Base-by-base conservation (phyloP, 2,888 invertebrate genomes). In the Euspilapteryx auroguttella region DNA sequence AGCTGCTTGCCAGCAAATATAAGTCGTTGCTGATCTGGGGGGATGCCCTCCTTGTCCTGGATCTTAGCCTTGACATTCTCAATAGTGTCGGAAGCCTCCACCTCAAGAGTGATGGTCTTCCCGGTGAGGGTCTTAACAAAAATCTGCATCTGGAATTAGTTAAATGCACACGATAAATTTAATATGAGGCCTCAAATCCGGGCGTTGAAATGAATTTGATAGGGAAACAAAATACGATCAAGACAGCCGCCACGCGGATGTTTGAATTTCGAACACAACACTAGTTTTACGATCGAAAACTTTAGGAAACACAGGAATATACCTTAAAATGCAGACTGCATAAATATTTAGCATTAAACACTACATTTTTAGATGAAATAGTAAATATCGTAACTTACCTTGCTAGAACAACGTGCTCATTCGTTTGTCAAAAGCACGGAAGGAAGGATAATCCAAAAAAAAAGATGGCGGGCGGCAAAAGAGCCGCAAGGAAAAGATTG, bases 111-210 rank as follows among this genome's bases (percentile, higher is more conserved):
- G 57, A 94, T 93, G 58, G 94, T 94, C 71, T 94, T 94, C 49
- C 93, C 93, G 48, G 92, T 93, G 26, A 94, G 81, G 45, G 94
- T 94, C 79, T 94, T 94, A 39, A 94, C 94, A 66, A 94, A 97
- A 75, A 97, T 96, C 83, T 97, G 96, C 94, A 94, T 94, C 69
- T 41, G n/a, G n/a, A n/a, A n/a, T n/a, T n/a, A n/a, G n/a, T n/a
- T n/a, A n/a, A n/a, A n/a, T n/a, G n/a, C n/a, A n/a, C n/a, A n/a
- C n/a, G n/a, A n/a, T n/a, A n/a, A n/a, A n/a, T n/a, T n/a, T n/a
- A n/a, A n/a, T n/a, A n/a, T n/a, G n/a, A n/a, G n/a, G n/a, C n/a
- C n/a, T n/a, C n/a, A n/a, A n/a, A n/a, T n/a, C n/a, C n/a, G n/a
- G n/a, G n/a, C n/a, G n/a, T n/a, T n/a, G n/a, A n/a, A n/a, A n/a